Base-by-base conservation (phyloP, 2,797 vertebrate genomes). In the Malacoraja senta region DNA sequence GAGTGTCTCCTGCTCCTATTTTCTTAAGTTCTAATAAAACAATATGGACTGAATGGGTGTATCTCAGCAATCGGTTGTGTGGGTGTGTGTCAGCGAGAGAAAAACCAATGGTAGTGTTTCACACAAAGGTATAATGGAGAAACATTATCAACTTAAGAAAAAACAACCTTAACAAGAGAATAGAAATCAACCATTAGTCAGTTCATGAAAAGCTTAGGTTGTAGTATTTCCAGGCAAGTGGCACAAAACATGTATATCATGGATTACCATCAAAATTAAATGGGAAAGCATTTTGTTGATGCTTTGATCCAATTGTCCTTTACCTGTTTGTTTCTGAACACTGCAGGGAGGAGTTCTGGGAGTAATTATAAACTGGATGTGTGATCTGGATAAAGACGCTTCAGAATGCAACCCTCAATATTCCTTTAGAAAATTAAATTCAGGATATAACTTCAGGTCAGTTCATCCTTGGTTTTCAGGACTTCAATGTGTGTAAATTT, bases 291-390 rank as follows among this genome's bases (percentile, higher is more conserved):
- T 21, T 88, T 3, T 2, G 32, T 15, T 74, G 58, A 24, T 44
- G 63, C 44, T 26, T 9, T 68, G 35, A 92, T 92, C 38, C 29
- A n/a, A 53, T 24, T 91, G 2, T 71, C 4, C 24, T 74, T 91
- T 91, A 72, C 24, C 12, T 92, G 32, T 93, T 68, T 81, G 44
- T 83, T 84, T 44, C 84, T 93, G 68, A n/a, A 53, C 13, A 29
- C 58, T 35, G 21, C 95, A 98, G 98, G 97, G 98, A 29, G 97
- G 97, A 3, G 97, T 98, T 79, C 97, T 98, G 0, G 98, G 98
- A 0, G 97, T 98, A 93, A 97, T 98, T 94, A 98, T 99, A 93
- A 98, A 97, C 96, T 99, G 98, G 98, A 95, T 97, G 72, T 98
- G 98, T 94, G 95, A 98, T 95, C 95, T 99, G 91, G 97, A 98